These are phyloP conservation scores for Polymixis flavicincta DNA, from an alignment of 2,888 invertebrate genomes.

Conservation along the genomic window DNA sequence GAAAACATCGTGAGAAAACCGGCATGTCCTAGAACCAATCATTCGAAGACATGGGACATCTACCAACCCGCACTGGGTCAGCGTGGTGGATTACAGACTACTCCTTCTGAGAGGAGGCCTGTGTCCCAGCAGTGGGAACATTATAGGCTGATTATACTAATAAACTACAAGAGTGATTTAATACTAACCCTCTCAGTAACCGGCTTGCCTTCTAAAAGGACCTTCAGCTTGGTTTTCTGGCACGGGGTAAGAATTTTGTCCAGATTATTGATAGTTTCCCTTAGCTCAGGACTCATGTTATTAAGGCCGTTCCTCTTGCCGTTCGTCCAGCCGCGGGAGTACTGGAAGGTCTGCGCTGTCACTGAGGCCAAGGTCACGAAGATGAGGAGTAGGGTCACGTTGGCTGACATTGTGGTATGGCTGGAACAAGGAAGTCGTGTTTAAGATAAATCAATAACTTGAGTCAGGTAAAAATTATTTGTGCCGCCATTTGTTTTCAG, in stretches of 20 bases:
- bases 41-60: too few species aligned
- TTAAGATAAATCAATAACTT: not conserved
- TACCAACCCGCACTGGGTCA: too few species aligned
- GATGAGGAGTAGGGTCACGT: slow-evolving; percentile 79
- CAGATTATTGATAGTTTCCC: slow-evolving; percentile 74
- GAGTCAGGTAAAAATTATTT: not conserved
- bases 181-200: slow-evolving; percentile 83
- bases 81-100: too few species aligned
- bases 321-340: slow-evolving; percentile 95
- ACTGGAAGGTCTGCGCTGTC: slow-evolving; percentile 93
- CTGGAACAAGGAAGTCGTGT: slow-evolving; percentile 63
- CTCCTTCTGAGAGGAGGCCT: too few species aligned
- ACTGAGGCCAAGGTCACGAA: slow-evolving; percentile 85
- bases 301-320: slow-evolving; percentile 90
- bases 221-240: slow-evolving; percentile 88
- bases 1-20: too few species aligned
- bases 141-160: too few species aligned
- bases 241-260: slow-evolving; percentile 86
- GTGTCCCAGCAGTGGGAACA: too few species aligned
- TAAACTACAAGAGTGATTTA: not conserved
- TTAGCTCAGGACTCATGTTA: slow-evolving; percentile 66
- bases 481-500: not conserved
- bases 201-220: slow-evolving; percentile 88
- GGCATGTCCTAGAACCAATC: too few species aligned
- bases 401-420: slow-evolving; percentile 74